Percentiles rank a stretch among this genome's conserved stretches.
Conservation (phyloP, 92 coral and sea anemone genomes). For the Zoanthus gigantus region DNA sequence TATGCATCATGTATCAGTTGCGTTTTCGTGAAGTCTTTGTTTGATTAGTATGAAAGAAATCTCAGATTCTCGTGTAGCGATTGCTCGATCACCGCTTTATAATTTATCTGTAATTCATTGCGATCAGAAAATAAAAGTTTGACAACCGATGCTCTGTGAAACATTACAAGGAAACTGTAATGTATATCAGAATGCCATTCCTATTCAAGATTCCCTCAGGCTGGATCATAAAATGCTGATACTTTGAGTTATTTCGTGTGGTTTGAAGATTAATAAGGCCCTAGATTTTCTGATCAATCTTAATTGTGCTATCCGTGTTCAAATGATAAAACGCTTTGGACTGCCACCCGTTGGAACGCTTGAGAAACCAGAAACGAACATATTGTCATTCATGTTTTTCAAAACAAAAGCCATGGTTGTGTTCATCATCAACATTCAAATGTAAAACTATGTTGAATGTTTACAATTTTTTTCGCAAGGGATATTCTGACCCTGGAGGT, state of each 20-base stretch:
- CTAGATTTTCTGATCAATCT: background rate
- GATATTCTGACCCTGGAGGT: constrained; percentile 11
- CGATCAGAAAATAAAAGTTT: background rate
- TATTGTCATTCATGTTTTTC: background rate
- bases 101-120: constrained; percentile 15
- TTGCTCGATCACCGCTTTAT: background rate
- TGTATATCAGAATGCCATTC: constrained; percentile 1
- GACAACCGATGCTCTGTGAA: background rate
- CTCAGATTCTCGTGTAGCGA: background rate
- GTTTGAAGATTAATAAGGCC: background rate
- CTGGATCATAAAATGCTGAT: constrained; percentile 18
- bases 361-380: background rate
- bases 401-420: background rate
- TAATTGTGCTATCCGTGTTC: background rate
- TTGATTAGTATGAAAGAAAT: background rate
- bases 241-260: constrained; percentile 7
- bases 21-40: background rate
- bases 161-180: constrained; percentile 18
- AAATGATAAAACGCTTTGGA: background rate
- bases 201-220: constrained; percentile 26
- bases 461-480: constrained; percentile 22
- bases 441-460: constrained; percentile 30
- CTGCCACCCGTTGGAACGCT: background rate
- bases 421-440: background rate
- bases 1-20: background rate